These are phyloP conservation scores for Ceratitis capitata DNA, from an alignment of 1,140 invertebrate species.

Conservation along the genomic window DNA sequence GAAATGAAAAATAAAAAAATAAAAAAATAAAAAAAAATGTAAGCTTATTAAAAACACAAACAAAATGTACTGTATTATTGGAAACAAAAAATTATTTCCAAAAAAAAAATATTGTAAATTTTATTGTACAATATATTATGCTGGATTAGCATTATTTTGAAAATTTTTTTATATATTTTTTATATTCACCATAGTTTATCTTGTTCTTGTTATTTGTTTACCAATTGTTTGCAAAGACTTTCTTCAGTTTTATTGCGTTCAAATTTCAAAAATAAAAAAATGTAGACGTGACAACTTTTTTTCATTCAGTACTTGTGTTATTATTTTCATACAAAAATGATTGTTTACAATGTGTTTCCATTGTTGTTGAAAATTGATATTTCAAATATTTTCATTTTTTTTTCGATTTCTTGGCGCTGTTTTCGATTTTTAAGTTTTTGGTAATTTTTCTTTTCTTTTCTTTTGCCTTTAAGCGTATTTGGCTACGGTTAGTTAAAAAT, in stretches of 20 bases:
- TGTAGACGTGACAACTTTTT: too few relatives aligned
- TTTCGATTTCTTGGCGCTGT: too few relatives aligned
- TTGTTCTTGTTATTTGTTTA: slow-evolving; percentile 9
- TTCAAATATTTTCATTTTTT: neutral
- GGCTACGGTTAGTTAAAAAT: too few relatives aligned
- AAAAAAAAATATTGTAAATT: neutral
- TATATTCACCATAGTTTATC: neutral
- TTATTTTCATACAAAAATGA: neutral
- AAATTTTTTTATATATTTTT: too few relatives aligned
- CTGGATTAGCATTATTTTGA: neutral
- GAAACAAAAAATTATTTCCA: neutral
- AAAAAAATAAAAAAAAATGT: neutral
- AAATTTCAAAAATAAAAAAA: neutral
- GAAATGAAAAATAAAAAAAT: neutral
- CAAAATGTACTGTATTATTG: neutral
- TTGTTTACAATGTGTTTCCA: neutral
- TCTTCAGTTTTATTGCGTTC: neutral
- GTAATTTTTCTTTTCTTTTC: too few relatives aligned
- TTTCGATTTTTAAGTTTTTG: too few relatives aligned
- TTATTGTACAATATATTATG: neutral
- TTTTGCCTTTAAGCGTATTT: too few relatives aligned
- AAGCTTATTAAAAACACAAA: neutral
- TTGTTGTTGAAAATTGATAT: neutral
- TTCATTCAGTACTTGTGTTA: neutral
- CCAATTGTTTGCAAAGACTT: neutral